Evolutionary conservation across 2,888 invertebrate species (phyloP).

Genomic region (Athetis lepigone): DNA sequence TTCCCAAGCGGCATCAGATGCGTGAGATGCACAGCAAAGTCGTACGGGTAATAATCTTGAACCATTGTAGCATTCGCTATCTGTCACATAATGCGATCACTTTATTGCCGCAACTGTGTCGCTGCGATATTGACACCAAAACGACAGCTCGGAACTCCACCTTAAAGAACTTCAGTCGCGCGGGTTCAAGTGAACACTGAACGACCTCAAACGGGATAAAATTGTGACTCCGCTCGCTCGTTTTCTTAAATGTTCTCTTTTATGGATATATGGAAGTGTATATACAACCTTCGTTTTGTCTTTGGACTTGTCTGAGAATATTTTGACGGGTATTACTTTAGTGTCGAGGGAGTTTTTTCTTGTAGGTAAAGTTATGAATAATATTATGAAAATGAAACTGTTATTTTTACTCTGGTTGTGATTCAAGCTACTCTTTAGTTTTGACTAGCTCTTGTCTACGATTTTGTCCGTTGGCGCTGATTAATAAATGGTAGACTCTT

Average conservation of each 20-base stretch:
- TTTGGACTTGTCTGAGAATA: conserved; percentile 28
- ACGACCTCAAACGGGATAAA: conserved; percentile 56
- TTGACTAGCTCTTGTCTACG: too few species aligned
- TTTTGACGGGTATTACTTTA: conserved; percentile 24
- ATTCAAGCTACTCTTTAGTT: not conserved
- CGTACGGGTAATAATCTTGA: too few species aligned
- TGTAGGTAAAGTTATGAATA: conserved; percentile 24
- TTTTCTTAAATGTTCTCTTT: conserved; percentile 51
- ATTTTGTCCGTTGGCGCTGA: too few species aligned
- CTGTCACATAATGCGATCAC: too few species aligned
- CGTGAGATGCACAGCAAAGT: too few species aligned
- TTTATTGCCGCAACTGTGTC: too few species aligned
- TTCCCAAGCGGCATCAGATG: too few species aligned
- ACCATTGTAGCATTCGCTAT: too few species aligned
- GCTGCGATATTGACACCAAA: too few species aligned
- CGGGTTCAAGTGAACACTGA: conserved; percentile 19
- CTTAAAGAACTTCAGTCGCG: conserved; percentile 17
- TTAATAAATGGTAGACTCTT: too few species aligned
- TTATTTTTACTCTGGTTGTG: not conserved
- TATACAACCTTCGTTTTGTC: conserved; percentile 33
- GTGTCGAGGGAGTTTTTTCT: conserved; percentile 23
- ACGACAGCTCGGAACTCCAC: too few species aligned
- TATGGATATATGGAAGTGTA: conserved; percentile 33
- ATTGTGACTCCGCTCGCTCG: conserved; percentile 41
- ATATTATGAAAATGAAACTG: conserved; percentile 20